Evolutionary conservation across 2,888 invertebrate species (phyloP), one percentile per base, ranked within the genome.

Genomic region (Neoaliturus tenellus): DNA sequence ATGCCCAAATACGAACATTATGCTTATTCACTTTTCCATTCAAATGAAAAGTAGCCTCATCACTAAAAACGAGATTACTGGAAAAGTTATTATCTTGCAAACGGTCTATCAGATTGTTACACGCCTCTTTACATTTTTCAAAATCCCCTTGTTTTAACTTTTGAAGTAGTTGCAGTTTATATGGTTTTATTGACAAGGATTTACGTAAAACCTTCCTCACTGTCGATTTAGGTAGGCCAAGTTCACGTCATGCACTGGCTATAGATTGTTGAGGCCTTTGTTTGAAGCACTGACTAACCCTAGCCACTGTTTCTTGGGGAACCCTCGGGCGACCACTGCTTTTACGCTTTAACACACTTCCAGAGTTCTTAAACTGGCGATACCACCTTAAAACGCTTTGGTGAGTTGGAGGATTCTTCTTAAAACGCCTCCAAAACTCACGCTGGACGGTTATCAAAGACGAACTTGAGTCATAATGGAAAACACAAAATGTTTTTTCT

Each of bases 11-110:
- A 31, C 67, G 31, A 1, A 67, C 31, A 67, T 67, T 67, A 33
- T 31, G 67, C 14, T 31, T 67, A 20, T 67, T 67, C 31, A 67
- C 28, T 14, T 67, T 67, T 67, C 31, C 67, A 33, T 31, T 67
- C 35, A 67, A 67, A 67, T 67, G 6, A 51, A 67, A 67, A 1
- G 67, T 31, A 33, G 67, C 67, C n/a, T 67, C 67, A 33, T 67
- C 31, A 67, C 67, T 67, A 67, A 67, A 67, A n/a, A 67, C 33
- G 31, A 67, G 67, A 31, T 67, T 31, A 67, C n/a, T 67, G 67
- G 35, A 67, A 67, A 67, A 67, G 28, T 67, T 31, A 33, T 67
- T 67, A 67, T 33, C 31, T 33, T 67, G 33, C 35, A 67, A 31
- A 33, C 17, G 67, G 35, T 67, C 67, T 17, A 14, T 67, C 17